Conservation (phyloP, 1,140 invertebrate species). For the Drosophila guanche region DNA sequence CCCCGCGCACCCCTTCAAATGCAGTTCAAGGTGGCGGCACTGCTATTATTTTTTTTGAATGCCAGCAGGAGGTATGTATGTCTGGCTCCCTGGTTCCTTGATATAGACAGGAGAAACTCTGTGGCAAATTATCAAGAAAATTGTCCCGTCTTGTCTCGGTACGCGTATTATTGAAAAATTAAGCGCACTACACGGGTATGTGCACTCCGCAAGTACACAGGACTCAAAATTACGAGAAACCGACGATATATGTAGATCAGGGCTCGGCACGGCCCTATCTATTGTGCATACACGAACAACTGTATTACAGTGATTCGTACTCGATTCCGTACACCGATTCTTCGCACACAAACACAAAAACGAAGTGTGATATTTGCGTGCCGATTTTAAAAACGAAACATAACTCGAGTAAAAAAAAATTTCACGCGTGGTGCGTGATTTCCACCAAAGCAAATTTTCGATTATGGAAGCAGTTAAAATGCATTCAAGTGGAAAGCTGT, state of each 20-base stretch:
- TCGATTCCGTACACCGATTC: no score
- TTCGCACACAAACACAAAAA: no score
- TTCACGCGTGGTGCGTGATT: background rate
- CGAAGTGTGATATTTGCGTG: no score
- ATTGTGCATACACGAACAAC: no score
- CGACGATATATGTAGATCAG: no score
- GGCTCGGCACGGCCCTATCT: no score
- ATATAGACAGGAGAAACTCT: background rate
- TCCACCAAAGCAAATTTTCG: background rate
- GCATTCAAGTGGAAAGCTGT: constrained; percentile 25
- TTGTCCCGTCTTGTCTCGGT: constrained; percentile 56
- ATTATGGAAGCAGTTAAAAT: constrained; percentile 14
- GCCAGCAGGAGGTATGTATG: constrained; percentile 8
- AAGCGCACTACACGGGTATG: constrained; percentile 64
- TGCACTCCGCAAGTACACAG: constrained; percentile 40
- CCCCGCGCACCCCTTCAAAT: constrained; percentile 51
- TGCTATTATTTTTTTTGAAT: constrained; percentile 66
- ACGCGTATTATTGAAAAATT: constrained; percentile 73
- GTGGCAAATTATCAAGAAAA: constrained; percentile 54
- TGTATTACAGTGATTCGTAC: no score
- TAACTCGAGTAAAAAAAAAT: no score
- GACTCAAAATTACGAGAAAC: no score
- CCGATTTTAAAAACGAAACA: no score
- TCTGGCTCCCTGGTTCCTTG: background rate
- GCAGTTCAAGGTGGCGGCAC: constrained; percentile 42